A percentile compares a stretch with the other conserved stretches of the same genome.
phyloP scores from a whole-genome alignment of 2,113 vertebrate genomes.

The Pseudolaguvia tuberculata region DNA sequence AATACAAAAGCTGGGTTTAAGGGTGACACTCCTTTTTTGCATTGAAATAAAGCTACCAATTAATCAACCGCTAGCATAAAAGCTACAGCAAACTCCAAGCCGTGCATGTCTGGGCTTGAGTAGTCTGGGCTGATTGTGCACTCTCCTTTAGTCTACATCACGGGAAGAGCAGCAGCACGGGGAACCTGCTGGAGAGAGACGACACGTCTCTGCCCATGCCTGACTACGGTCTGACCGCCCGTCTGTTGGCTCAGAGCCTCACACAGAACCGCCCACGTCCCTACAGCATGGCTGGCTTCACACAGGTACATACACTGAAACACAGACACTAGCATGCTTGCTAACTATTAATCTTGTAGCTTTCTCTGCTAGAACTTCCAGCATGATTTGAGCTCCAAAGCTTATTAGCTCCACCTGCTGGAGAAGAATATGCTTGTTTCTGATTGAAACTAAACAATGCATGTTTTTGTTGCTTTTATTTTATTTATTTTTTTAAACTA shows the following conservation, averaged over 20 bases:
- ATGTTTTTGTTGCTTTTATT: not conserved
- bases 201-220: slow-evolving; percentile 86
- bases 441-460: slow-evolving; percentile 1
- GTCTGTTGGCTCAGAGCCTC: slow-evolving; percentile 76
- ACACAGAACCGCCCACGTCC: slow-evolving; percentile 89
- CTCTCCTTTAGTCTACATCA: slow-evolving; percentile 79
- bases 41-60: not conserved
- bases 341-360: not conserved
- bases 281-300: slow-evolving; percentile 94
- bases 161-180: slow-evolving; percentile 97
- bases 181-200: slow-evolving; percentile 90
- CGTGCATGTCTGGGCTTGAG: slow-evolving; percentile 28
- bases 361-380: not conserved
- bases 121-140: slow-evolving; percentile 39
- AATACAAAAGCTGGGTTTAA: slow-evolving; percentile 2
- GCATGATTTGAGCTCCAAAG: slow-evolving; percentile 20
- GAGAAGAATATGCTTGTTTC: not conserved
- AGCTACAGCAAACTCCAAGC: slow-evolving; percentile 5
- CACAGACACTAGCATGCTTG: slow-evolving; percentile 2
- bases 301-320: slow-evolving; percentile 74
- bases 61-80: slow-evolving; percentile 3
- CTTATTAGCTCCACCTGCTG: slow-evolving; percentile 61
- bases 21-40: not conserved
- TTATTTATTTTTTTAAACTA: not conserved
- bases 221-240: slow-evolving; percentile 87